These are phyloP conservation scores for Papilio helenus DNA, from an alignment of 1,140 invertebrate genomes.

Conservation along the genomic window DNA sequence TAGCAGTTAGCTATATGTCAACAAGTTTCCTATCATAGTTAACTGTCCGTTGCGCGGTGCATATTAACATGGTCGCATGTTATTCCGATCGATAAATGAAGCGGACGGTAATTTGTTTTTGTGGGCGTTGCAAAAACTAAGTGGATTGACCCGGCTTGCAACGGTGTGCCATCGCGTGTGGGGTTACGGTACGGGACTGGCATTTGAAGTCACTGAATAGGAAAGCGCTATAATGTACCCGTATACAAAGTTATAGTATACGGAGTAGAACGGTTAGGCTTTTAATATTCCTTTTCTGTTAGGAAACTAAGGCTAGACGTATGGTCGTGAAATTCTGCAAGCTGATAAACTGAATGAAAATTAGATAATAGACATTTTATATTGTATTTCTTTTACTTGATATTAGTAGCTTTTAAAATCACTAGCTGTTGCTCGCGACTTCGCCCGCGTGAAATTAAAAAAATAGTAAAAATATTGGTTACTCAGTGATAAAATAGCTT, in stretches of 20 bases:
- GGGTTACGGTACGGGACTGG: slow-evolving; percentile 45
- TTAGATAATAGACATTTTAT: neutral
- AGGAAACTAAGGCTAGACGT: neutral
- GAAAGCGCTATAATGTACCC: slow-evolving; percentile 36
- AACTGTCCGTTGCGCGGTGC: slow-evolving; percentile 55
- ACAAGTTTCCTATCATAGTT: slow-evolving; percentile 20
- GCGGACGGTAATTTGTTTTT: slow-evolving; percentile 74
- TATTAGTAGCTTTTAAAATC: neutral
- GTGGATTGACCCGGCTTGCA: slow-evolving; percentile 71
- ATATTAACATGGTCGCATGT: slow-evolving; percentile 70
- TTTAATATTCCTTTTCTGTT: neutral
- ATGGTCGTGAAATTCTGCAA: neutral
- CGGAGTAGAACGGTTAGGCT: neutral
- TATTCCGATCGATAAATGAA: slow-evolving; percentile 73
- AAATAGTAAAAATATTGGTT: no score
- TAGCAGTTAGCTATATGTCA: slow-evolving; percentile 7
- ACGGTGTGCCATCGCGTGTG: slow-evolving; percentile 68
- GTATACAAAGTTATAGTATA: slow-evolving; percentile 52
- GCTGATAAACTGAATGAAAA: neutral
- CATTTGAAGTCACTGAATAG: slow-evolving; percentile 33
- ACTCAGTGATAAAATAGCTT: no score
- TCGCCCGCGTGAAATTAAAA: no score
- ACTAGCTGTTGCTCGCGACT: no score
- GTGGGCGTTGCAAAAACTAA: slow-evolving; percentile 76
- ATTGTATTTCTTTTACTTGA: neutral